Percentiles rank a stretch among this genome's conserved stretches.
Evolutionary conservation across 2,797 vertebrate genomes (phyloP).

Genomic region (Catharus ustulatus): DNA sequence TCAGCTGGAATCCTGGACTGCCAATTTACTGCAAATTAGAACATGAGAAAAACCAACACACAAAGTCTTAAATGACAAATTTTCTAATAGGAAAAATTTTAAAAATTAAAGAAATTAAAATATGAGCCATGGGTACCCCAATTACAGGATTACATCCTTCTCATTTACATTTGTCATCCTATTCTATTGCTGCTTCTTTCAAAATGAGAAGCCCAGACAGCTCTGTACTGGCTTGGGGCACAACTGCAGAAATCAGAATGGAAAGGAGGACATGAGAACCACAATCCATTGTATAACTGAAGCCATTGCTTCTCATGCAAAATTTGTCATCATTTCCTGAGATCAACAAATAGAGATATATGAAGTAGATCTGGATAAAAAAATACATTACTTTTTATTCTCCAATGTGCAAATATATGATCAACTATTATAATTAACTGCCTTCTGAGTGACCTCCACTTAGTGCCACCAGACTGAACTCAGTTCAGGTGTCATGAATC

Average conservation of each 20-base stretch:
- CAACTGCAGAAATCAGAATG: background rate
- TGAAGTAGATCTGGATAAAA: background rate
- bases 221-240: background rate
- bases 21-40: background rate
- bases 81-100: background rate
- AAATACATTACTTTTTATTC: background rate
- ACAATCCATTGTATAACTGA: background rate
- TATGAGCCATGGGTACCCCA: background rate
- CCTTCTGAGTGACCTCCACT: background rate
- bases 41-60: background rate
- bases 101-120: background rate
- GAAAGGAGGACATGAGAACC: background rate
- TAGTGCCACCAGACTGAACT: background rate
- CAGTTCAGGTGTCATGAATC: background rate
- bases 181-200: background rate
- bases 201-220: background rate
- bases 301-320: background rate
- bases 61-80: background rate
- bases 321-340: background rate
- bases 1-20: background rate
- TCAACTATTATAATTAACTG: background rate
- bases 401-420: background rate
- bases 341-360: background rate
- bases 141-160: background rate
- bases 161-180: background rate